A percentile compares a stretch with the other conserved stretches of the same genome.
Evolutionary conservation across 2,888 invertebrate genomes (phyloP).

Genomic region (Sphaerophoria rueppellii): DNA sequence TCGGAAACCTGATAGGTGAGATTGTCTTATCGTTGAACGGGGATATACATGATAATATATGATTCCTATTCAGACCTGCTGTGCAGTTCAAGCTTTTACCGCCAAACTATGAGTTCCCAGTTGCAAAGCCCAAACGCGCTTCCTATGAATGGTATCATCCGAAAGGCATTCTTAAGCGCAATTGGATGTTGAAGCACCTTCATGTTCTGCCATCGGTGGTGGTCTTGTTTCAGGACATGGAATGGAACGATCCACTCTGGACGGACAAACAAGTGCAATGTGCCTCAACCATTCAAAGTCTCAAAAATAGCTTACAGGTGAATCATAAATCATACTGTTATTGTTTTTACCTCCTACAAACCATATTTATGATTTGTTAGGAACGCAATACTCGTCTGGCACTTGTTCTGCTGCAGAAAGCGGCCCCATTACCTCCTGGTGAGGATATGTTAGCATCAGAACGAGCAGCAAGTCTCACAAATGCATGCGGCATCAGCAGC

Average conservation of each 20-base stretch:
- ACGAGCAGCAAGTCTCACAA: constrained; percentile 93
- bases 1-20: constrained; percentile 86
- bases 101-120: constrained; percentile 93
- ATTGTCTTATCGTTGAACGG: background rate
- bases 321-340: background rate
- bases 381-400: constrained; percentile 87
- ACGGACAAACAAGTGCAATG: constrained; percentile 97
- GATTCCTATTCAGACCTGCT: constrained; percentile 84
- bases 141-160: constrained; percentile 98
- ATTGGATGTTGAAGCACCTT: constrained; percentile 97
- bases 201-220: constrained; percentile 95
- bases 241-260: constrained; percentile 98
- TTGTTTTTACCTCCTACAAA: constrained; percentile 70
- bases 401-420: constrained; percentile 94
- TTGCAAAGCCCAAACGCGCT: constrained; percentile 92
- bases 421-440: constrained; percentile 89
- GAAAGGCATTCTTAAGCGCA: constrained; percentile 95
- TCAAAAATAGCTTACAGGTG: constrained; percentile 83
- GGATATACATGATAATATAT: background rate
- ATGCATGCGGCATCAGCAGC: constrained; percentile 94
- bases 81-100: constrained; percentile 92
- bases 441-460: constrained; percentile 95
- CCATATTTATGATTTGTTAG: constrained; percentile 61
- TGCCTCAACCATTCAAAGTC: constrained; percentile 92
- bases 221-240: constrained; percentile 97